These are phyloP conservation scores for Crossocerus cetratus DNA, from an alignment of 2,888 invertebrate genomes.

Conservation along the genomic window DNA sequence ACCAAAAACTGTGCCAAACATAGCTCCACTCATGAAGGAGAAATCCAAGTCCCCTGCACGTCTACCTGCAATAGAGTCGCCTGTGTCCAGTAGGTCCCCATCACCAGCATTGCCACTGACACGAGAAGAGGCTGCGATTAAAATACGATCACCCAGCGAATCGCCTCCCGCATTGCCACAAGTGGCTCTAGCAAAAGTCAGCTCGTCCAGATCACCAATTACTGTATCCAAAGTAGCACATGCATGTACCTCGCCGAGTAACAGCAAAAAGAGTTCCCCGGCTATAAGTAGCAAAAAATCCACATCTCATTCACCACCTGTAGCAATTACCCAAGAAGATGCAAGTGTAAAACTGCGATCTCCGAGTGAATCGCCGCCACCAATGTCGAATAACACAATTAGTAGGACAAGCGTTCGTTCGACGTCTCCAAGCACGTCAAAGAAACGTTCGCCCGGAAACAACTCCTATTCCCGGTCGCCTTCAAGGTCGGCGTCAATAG, in stretches of 20 bases:
- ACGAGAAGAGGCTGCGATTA: conserved; percentile 67
- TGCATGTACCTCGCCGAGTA: conserved; percentile 36
- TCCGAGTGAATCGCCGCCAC: conserved; percentile 64
- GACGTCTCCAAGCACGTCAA: conserved; percentile 48
- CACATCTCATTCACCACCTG: conserved; percentile 54
- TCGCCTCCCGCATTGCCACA: conserved; percentile 58
- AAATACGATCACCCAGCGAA: conserved; percentile 64
- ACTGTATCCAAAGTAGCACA: conserved; percentile 32
- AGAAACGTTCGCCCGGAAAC: conserved; percentile 56
- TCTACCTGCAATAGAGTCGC: conserved; percentile 59
- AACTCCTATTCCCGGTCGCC: conserved; percentile 69
- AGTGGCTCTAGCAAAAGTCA: conserved; percentile 33
- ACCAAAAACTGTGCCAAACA: conserved; percentile 55
- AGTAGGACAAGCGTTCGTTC: conserved; percentile 31
- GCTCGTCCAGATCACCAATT: conserved; percentile 30
- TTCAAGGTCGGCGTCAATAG: conserved; percentile 55
- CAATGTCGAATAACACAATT: conserved; percentile 28
- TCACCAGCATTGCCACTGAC: conserved; percentile 71
- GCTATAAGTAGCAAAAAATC: conserved; percentile 51
- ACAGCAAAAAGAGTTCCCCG: conserved; percentile 48
- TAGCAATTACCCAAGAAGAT: conserved; percentile 42
- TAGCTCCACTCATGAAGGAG: conserved; percentile 38
- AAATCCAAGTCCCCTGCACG: conserved; percentile 55
- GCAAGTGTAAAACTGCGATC: conserved; percentile 57
- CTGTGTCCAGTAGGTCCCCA: conserved; percentile 70